These are phyloP conservation scores for Elysia crispata DNA, from an alignment of 2,888 invertebrate species.

Conservation along the genomic window DNA sequence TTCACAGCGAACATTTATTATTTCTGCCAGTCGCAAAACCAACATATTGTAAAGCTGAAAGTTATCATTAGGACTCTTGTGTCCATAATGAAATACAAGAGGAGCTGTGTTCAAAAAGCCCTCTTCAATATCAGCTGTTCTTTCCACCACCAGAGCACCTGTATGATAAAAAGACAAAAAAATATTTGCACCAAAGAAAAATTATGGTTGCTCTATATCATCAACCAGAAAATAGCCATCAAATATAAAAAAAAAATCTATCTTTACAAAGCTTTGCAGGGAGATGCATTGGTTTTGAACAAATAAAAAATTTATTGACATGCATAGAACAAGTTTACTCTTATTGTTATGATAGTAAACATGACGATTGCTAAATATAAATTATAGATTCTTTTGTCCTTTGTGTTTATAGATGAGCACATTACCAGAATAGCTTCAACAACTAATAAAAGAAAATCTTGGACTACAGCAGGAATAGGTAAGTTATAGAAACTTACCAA, in stretches of 20 bases:
- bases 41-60: slow-evolving; percentile 89
- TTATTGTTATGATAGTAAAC: no score
- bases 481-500: slow-evolving; percentile 80
- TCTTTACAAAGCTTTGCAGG: background rate
- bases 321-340: no score
- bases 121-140: slow-evolving; percentile 95
- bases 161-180: slow-evolving; percentile 79
- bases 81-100: slow-evolving; percentile 94
- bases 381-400: no score
- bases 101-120: slow-evolving; percentile 96
- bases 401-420: no score
- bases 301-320: no score
- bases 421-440: no score
- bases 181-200: slow-evolving; percentile 85
- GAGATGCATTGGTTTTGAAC: no score
- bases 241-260: background rate
- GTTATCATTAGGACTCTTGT: slow-evolving; percentile 87
- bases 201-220: background rate
- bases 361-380: no score
- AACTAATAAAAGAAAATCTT: no score
- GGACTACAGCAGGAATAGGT: no score
- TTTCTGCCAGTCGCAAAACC: slow-evolving; percentile 90
- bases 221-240: background rate
- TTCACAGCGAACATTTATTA: slow-evolving; percentile 86
- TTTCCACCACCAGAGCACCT: slow-evolving; percentile 92